Evolutionary conservation across 2,888 invertebrate genomes (phyloP), one percentile per base, ranked within the genome.

Genomic region (Parnassius glacialis): DNA sequence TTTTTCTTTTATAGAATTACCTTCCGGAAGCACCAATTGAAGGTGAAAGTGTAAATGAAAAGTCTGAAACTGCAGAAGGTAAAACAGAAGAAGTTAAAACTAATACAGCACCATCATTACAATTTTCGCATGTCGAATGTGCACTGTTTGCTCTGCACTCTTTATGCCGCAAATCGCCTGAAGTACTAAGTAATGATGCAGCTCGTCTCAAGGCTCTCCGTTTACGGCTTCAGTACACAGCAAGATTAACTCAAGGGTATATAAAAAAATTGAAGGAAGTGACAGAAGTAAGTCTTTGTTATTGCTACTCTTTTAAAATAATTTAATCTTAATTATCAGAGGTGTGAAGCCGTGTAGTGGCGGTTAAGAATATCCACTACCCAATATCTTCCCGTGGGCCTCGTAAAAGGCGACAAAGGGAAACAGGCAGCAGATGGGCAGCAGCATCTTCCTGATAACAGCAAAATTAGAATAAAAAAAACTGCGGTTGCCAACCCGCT

Each of bases 91-190:
- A 87, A 34, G 59, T 69, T 56, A 88, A 87, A 44, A 54, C 68
- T 7, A 79, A 84, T 50, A 88, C 94, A 52, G 93, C 95, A 67
- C 97, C 97, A n/a, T 95, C 96, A 65, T 93, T 98, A 56, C 95
- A 98, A 81, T 98, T 98, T 80, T 97, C 98, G 47, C 95, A 96
- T 78, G 97, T 98, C 2, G 99, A 99, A 89, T 97, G 97, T 90
- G 93, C 98, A 45, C 92, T 99, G 72, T 98, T 93, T 79, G 93
- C 94, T 11, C 86, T 95, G 52, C 95, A 95, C 75, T 95, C 96
- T 60, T 80, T 99, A 53, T 97, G 96, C 59, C 93, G 95, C 67
- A 95, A 96, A 76, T 93, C 94, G 68, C 95, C 97, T 0, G 96
- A 96, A 64, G 93, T 94, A 13, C 93, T 94, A 43, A 93, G 95